phyloP scores from a whole-genome alignment of 2,113 vertebrate species.

The Aleadryas rufinucha region DNA sequence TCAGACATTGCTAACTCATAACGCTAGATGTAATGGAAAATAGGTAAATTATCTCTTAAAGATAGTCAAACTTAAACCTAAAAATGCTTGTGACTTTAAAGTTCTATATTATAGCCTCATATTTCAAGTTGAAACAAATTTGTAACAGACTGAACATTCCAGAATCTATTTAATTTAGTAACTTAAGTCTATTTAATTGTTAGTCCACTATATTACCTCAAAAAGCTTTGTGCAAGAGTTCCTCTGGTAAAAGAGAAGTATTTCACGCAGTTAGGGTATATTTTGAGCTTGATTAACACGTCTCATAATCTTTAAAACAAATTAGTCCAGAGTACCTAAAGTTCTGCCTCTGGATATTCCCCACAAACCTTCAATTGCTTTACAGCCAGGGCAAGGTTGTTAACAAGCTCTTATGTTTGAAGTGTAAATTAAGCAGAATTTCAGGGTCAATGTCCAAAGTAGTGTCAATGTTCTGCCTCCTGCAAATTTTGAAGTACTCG shows the following conservation, averaged over 20 bases:
- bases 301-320: background rate
- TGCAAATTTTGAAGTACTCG: background rate
- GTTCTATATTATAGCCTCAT: background rate
- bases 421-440: constrained; percentile 23
- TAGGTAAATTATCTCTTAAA: background rate
- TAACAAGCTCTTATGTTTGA: background rate
- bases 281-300: background rate
- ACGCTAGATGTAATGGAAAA: background rate
- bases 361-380: background rate
- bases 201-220: background rate
- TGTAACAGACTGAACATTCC: background rate
- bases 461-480: background rate
- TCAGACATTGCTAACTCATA: background rate
- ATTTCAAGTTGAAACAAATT: background rate
- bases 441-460: background rate
- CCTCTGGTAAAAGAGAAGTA: background rate
- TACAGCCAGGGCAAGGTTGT: background rate
- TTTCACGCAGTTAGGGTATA: background rate
- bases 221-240: background rate
- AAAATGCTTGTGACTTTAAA: background rate
- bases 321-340: background rate
- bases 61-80: background rate
- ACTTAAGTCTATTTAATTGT: background rate
- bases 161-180: background rate
- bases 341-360: background rate